These are phyloP conservation scores for Hedya salicella DNA, from an alignment of 2,888 invertebrate species.

Conservation along the genomic window DNA sequence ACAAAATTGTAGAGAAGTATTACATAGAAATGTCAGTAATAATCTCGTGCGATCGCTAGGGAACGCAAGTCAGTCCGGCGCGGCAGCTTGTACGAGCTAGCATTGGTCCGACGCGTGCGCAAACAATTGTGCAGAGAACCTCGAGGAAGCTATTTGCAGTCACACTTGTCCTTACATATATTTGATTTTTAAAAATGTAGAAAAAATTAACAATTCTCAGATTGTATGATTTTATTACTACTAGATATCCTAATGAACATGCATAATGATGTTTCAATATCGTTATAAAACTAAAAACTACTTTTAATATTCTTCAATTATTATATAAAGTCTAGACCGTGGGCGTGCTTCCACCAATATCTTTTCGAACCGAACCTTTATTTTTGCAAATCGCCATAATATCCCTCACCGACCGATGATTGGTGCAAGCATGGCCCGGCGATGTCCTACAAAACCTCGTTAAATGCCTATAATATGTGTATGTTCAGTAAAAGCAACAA, in stretches of 20 bases:
- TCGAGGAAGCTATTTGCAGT: conserved; percentile 47
- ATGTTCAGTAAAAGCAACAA: conserved; percentile 62
- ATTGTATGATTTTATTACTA: conserved; percentile 43
- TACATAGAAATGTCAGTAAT: no score
- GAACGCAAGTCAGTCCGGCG: neutral
- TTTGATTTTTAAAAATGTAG: conserved; percentile 50
- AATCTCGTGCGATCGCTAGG: no score
- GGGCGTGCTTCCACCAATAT: conserved; percentile 63
- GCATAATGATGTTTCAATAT: conserved; percentile 61
- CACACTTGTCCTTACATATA: conserved; percentile 47
- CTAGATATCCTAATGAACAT: conserved; percentile 56
- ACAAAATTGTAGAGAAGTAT: no score
- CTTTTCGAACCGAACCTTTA: conserved; percentile 30
- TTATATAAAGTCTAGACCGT: conserved; percentile 54
- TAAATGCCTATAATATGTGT: conserved; percentile 61
- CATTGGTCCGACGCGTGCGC: conserved; percentile 50
- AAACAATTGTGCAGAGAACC: conserved; percentile 50
- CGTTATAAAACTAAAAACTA: conserved; percentile 69
- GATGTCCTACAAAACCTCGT: conserved; percentile 55
- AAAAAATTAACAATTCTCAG: conserved; percentile 49
- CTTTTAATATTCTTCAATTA: conserved; percentile 52
- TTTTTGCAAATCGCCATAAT: conserved; percentile 46
- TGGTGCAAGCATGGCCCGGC: conserved; percentile 61
- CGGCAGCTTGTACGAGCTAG: conserved; percentile 40
- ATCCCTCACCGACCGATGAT: conserved; percentile 46